A percentile compares a stretch with the other conserved stretches of the same genome.
phyloP scores from a whole-genome alignment of 2,113 vertebrate genomes.

The Fulica atra region DNA sequence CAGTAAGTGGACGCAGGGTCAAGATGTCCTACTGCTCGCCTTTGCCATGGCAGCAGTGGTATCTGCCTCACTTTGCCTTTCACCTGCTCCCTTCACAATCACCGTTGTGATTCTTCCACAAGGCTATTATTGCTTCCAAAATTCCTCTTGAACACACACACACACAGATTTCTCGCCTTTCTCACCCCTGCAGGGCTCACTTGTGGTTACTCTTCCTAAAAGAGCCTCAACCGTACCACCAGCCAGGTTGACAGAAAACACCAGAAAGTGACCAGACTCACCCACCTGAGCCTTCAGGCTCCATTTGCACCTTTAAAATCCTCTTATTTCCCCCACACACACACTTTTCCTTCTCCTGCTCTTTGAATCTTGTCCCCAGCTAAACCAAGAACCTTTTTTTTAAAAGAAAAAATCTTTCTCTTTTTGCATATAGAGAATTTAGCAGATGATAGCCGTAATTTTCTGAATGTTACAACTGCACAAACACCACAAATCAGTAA shows the following conservation, averaged over 20 bases:
- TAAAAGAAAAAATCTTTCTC: background rate
- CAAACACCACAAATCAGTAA: background rate
- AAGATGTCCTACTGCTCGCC: background rate
- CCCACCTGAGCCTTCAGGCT: background rate
- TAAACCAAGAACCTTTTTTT: background rate
- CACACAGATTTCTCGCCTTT: background rate
- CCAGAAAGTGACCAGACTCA: background rate
- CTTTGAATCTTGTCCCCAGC: background rate
- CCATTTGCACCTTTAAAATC: background rate
- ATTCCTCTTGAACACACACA: background rate
- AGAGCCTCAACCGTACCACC: background rate
- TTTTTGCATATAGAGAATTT: background rate
- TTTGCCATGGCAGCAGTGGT: background rate
- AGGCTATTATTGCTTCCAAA: accelerated
- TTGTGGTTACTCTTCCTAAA: background rate
- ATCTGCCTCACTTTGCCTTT: background rate
- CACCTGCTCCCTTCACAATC: background rate
- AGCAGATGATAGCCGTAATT: background rate
- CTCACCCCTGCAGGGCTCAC: background rate
- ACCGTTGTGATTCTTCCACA: background rate
- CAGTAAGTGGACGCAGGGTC: accelerated
- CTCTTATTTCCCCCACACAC: background rate
- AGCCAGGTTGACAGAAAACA: background rate
- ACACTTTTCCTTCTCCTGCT: background rate
- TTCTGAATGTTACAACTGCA: background rate